Base-by-base conservation (phyloP, 1,140 invertebrate genomes). In the Drosophila varians region DNA sequence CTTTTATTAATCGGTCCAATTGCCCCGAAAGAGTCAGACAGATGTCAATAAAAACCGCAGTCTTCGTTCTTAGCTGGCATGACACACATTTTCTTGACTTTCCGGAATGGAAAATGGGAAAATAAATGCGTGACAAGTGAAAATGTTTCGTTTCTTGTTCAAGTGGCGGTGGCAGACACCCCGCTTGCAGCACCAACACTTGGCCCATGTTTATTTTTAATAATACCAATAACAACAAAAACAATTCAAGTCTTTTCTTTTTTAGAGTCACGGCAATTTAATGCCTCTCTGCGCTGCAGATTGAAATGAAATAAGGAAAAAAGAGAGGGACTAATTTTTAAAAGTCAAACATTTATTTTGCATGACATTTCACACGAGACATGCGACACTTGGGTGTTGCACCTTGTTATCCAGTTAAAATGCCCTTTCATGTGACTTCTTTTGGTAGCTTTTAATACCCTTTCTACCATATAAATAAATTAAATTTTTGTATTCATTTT, bases 111-210 rank as follows among this genome's bases (percentile, higher is more conserved):
- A 57, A 51, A 52, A 62, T 51, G 65, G 74, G 55, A 52, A 65
- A 61, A 69, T 77, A 38, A 42, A 77, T 80, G 80, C 57, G 77
- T 84, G 72, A 87, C 82, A 84, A 84, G 82, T 80, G 76, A 62
- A 86, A 83, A 73, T 76, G 76, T 66, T 55, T 58, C 66, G 42
- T 76, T 52, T 28, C 36, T 66, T 47, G 14, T 19, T 42, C n/a
- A 42, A 42, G 38, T 42, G 58, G 64, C 28, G 28, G 28, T 9
- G 28, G 28, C 28, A 52, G 52, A 36, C 51, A 31, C 25, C 42
- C 47, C 61, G 23, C 38, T 31, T 31, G 28, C 28, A 8, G 5
- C 31, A 21, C 9, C 53, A 64, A 45, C 54, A 66, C 64, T 66
- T 53, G 8, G 34, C 54, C 51, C 21, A 52, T 60, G 72, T 80